phyloP scores from a whole-genome alignment of 1,140 invertebrate species.

The Eupeodes corollae region DNA sequence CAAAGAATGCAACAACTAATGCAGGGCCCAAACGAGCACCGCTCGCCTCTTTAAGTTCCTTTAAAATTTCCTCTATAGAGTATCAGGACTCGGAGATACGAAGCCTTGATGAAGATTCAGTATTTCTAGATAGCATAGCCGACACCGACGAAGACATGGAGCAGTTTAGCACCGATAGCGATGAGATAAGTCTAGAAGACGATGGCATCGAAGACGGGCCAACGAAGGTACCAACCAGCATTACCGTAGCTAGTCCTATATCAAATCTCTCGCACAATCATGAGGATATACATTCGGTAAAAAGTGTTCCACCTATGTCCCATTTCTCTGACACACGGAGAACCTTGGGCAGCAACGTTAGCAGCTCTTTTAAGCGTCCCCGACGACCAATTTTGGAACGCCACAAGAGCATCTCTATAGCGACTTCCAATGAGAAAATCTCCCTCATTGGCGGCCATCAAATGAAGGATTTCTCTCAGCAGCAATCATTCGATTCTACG shows the following conservation, averaged over 20 bases:
- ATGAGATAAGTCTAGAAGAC: slow-evolving; percentile 37
- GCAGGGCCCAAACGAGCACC: slow-evolving; percentile 46
- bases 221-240: neutral
- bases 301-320: neutral
- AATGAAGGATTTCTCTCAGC: neutral
- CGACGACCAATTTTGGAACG: neutral
- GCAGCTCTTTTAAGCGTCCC: neutral
- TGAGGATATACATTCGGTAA: neutral
- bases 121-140: slow-evolving; percentile 48
- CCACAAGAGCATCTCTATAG: neutral
- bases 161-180: slow-evolving; percentile 68
- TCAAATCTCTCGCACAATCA: too few relatives aligned
- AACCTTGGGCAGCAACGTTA: neutral
- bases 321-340: neutral
- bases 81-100: slow-evolving; percentile 49
- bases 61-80: slow-evolving; percentile 54
- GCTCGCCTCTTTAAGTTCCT: slow-evolving; percentile 64
- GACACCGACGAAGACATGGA: slow-evolving; percentile 70
- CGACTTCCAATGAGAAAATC: neutral
- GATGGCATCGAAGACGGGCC: neutral
- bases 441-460: neutral
- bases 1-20: slow-evolving; percentile 17
- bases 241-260: too few relatives aligned
- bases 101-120: slow-evolving; percentile 60
- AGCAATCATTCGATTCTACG: neutral